A percentile compares a stretch with the other conserved stretches of the same genome.
These are phyloP conservation scores for Euglossa dilemma DNA, from an alignment of 1,140 invertebrate species.

Conservation along the genomic window DNA sequence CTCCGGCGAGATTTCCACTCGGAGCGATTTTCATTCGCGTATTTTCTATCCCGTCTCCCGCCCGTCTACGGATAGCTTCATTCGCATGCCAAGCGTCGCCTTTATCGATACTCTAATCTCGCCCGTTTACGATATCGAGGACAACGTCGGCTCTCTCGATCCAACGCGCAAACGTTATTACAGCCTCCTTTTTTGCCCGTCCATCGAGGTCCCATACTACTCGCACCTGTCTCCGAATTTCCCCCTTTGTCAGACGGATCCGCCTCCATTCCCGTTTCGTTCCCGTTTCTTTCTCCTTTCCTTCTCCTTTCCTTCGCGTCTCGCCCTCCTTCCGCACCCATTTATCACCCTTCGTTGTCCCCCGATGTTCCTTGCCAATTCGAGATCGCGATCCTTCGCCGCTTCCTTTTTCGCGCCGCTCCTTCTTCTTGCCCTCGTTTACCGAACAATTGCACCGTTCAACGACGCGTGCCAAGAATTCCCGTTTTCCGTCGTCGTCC, in stretches of 20 bases:
- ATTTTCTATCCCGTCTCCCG: neutral
- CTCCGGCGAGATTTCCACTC: neutral
- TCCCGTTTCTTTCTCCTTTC: neutral
- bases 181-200: constrained; percentile 29
- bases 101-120: constrained; percentile 35
- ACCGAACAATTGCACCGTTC: constrained; percentile 17
- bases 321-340: too few species aligned
- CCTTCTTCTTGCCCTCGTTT: constrained; percentile 10
- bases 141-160: constrained; percentile 4
- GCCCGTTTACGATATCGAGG: constrained; percentile 15
- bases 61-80: neutral
- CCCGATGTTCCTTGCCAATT: neutral
- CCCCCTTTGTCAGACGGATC: neutral
- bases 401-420: neutral
- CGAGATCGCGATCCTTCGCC: neutral
- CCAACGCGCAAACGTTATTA: constrained; percentile 39
- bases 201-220: neutral
- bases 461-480: constrained; percentile 22
- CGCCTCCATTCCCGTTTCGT: neutral
- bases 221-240: constrained; percentile 28
- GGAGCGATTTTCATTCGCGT: constrained; percentile 8
- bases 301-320: neutral
- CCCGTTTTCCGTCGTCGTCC: neutral
- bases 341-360: neutral
- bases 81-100: constrained; percentile 11